These are phyloP conservation scores for Mormyrus hasselquistii DNA, from an alignment of 2,797 vertebrate genomes.

Conservation along the genomic window DNA sequence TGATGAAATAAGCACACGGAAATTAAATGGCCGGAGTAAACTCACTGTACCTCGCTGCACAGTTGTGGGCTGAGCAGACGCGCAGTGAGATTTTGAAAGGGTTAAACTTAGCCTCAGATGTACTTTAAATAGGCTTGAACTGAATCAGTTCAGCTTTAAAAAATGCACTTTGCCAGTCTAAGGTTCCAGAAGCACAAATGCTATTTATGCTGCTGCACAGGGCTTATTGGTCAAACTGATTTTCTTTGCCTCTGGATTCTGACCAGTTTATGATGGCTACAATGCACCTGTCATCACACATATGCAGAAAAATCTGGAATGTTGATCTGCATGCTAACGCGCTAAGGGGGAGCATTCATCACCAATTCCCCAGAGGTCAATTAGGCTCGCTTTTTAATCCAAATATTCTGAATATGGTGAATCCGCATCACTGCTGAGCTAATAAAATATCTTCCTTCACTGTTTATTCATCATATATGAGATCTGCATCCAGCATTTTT, in stretches of 20 bases:
- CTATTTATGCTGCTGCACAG: background rate
- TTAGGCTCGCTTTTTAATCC: slow-evolving; percentile 61
- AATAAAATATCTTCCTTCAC: background rate
- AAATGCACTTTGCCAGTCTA: background rate
- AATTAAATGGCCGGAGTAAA: background rate
- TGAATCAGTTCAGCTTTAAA: background rate
- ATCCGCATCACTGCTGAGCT: slow-evolving; percentile 43
- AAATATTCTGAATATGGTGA: slow-evolving; percentile 42
- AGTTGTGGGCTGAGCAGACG: background rate
- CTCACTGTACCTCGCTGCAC: background rate
- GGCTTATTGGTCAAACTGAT: background rate
- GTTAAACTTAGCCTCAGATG: background rate
- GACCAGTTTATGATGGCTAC: background rate
- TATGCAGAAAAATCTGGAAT: background rate
- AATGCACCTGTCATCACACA: background rate
- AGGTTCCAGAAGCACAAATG: background rate
- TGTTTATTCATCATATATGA: slow-evolving; percentile 43
- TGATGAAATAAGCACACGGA: background rate
- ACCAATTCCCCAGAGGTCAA: slow-evolving; percentile 56
- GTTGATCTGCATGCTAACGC: slow-evolving; percentile 11
- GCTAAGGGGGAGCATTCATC: slow-evolving; percentile 35
- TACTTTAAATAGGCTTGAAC: background rate
- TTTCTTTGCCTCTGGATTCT: background rate
- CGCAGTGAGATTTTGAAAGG: background rate
- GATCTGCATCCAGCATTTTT: slow-evolving; percentile 56